Base-by-base conservation (phyloP, 2,888 invertebrate species). In the Drosophila infuscata region DNA sequence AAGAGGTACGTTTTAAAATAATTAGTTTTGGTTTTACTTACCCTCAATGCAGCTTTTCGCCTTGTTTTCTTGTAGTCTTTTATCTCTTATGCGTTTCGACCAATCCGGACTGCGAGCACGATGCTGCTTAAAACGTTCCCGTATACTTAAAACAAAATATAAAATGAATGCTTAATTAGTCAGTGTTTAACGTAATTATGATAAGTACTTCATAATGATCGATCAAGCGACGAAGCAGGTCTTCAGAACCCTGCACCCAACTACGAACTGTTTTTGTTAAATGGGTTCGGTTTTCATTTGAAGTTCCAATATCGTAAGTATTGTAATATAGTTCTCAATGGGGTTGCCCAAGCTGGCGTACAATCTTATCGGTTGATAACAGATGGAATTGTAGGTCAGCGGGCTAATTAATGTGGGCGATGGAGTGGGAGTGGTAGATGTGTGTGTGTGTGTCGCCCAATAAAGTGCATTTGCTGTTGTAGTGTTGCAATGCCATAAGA, bases 81-180 rank as follows among this genome's bases (percentile, higher is more conserved):
- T 92, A 79, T 93, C 93, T 76, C 93, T 87, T 49, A 93, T 92
- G 73, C 92, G 91, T 72, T 91, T 92, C 46, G 92, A 93, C 93
- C 93, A 93, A 82, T 93, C 93, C 6, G 93, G 93, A 81, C 92
- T 93, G 53, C 92, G 92, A 63, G 91, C 92, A 41, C 92, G 92
- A 80, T 93, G 92, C 38, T 83, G 84, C 77, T 93, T 93, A 25
- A 89, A 89, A 57, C 93, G 91, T 82, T 93, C 93, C 56, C 93
- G 91, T 9, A 93, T 92, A 56, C 93, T 93, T 76, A 7, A 90
- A 33, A 49, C 68, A 11, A 12, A 54, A 59, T 36, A 17, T 43
- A 57, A 53, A 65, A 36, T 20, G 0, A 29, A 29, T 41, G 30
- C 3, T 49, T 54, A 51, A 69, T 58, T 53, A 49, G 20, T 12